Evolutionary conservation across 2,113 vertebrate species (phyloP).

Genomic region (Colossoma macropomum): DNA sequence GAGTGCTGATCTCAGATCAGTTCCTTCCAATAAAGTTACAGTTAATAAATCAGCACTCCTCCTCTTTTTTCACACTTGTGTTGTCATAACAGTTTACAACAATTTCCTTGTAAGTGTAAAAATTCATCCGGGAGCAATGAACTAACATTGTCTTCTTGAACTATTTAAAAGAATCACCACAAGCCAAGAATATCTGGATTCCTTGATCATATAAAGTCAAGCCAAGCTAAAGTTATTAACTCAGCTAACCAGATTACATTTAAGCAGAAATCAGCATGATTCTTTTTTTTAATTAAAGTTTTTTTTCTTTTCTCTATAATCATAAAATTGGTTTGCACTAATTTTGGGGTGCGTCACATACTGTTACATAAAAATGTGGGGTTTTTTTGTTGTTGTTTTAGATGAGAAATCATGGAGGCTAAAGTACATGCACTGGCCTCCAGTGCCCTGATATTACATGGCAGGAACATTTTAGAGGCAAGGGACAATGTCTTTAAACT

Average conservation of each 20-base stretch:
- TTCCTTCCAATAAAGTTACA: no score
- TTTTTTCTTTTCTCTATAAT: background rate
- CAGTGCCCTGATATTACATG: conserved; percentile 5
- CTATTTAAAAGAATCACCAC: background rate
- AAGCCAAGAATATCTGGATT: background rate
- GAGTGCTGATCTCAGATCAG: no score
- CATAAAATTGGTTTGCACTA: background rate
- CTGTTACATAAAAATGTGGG: background rate
- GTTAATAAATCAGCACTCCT: no score
- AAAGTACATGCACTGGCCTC: conserved; percentile 13
- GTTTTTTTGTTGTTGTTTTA: background rate
- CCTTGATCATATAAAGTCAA: background rate
- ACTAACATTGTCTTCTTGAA: no score
- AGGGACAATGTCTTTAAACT: conserved; percentile 18
- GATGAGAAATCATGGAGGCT: conserved; percentile 1
- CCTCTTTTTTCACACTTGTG: no score
- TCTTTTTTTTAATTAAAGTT: conserved; percentile 14
- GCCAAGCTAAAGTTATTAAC: background rate
- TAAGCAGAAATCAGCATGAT: background rate
- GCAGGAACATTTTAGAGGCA: conserved; percentile 42
- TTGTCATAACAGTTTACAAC: no score
- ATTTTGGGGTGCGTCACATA: background rate
- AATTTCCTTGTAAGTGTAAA: no score
- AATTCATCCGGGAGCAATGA: no score
- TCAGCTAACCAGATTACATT: background rate